Percentiles rank a stretch among this genome's conserved stretches.
Evolutionary conservation across 2,797 vertebrate genomes (phyloP).

Genomic region (Gambusia yucatana): DNA sequence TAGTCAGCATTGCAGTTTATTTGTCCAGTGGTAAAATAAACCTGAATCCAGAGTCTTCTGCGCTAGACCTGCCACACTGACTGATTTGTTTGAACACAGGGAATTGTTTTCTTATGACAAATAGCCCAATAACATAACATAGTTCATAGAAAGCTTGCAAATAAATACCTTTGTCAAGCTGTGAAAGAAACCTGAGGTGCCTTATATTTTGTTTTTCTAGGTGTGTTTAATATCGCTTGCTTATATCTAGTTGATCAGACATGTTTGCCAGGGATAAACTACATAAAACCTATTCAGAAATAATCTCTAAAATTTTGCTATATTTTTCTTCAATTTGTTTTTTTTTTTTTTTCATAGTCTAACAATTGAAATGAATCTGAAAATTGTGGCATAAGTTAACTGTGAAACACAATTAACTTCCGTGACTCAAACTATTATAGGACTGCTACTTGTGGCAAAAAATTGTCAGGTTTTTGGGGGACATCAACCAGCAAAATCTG

Average conservation of each 20-base stretch:
- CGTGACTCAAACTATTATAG: too few species aligned
- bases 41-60: conserved; percentile 76
- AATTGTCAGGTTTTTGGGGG: background rate
- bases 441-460: background rate
- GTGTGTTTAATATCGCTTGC: background rate
- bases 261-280: background rate
- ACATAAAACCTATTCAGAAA: background rate
- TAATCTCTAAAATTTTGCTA: background rate
- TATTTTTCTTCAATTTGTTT: background rate
- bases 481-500: background rate
- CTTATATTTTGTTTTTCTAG: conserved; percentile 2
- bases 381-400: background rate
- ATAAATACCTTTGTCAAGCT: conserved; percentile 73
- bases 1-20: conserved; percentile 95
- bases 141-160: conserved; percentile 76
- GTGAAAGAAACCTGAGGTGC: conserved; percentile 50
- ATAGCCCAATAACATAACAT: conserved; percentile 87
- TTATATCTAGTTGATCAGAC: background rate
- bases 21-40: conserved; percentile 94
- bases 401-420: background rate
- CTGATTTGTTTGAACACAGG: conserved; percentile 91
- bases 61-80: conserved; percentile 74
- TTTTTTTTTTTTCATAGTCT: background rate
- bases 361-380: background rate
- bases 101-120: conserved; percentile 88